Evolutionary conservation across 2,888 invertebrate genomes (phyloP).

Genomic region (Meloe dianella): DNA sequence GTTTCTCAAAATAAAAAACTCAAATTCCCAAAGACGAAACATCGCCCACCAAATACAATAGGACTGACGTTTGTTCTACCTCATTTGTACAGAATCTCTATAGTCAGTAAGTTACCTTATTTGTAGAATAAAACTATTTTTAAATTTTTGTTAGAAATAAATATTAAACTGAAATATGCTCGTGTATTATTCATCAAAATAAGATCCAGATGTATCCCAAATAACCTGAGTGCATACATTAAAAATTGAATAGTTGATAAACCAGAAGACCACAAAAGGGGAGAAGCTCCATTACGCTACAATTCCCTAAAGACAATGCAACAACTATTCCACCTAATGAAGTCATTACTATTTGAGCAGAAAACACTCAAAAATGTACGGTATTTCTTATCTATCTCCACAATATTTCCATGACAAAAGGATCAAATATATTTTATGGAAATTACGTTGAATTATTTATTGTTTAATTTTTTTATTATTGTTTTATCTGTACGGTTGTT

Average conservation of each 20-base stretch:
- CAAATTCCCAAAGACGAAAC: slow-evolving; percentile 43
- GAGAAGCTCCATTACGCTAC: neutral
- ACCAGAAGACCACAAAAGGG: neutral
- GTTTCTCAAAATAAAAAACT: neutral
- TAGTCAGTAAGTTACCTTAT: slow-evolving; percentile 55
- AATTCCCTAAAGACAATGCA: neutral
- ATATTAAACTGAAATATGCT: slow-evolving; percentile 10
- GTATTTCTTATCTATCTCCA: neutral
- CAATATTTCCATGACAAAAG: slow-evolving; percentile 4
- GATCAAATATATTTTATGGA: neutral
- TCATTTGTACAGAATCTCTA: slow-evolving; percentile 53
- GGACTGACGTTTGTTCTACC: slow-evolving; percentile 60
- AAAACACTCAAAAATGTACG: neutral
- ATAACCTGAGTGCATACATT: neutral
- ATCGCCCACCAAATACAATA: slow-evolving; percentile 49
- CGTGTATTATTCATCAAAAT: slow-evolving; percentile 1
- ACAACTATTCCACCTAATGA: neutral
- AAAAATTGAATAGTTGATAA: neutral
- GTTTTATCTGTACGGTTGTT: neutral
- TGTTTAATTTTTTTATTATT: neutral
- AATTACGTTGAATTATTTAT: neutral
- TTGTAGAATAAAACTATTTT: slow-evolving; percentile 19
- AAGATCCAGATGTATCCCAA: neutral
- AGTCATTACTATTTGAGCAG: neutral
- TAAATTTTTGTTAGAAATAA: slow-evolving; percentile 15